These are phyloP conservation scores for Loris lydekkerianus DNA, from an alignment of 2,797 vertebrate species.

Conservation along the genomic window DNA sequence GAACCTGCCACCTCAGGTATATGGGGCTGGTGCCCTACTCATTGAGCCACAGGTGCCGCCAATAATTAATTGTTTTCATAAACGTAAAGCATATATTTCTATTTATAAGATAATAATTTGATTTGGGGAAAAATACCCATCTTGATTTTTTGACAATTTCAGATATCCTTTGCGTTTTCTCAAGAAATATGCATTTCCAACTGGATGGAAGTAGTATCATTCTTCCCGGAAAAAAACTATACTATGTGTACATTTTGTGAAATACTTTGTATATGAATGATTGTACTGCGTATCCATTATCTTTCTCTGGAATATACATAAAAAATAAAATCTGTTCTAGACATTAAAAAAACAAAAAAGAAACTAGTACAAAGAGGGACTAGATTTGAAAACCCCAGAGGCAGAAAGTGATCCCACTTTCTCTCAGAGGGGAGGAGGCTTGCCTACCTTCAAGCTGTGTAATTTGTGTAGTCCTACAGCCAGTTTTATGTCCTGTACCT, in stretches of 20 bases:
- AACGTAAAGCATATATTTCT: neutral
- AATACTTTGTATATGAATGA: neutral
- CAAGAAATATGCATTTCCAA: neutral
- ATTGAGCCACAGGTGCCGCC: no score
- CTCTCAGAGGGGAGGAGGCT: neutral
- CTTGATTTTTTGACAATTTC: neutral
- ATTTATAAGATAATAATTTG: slow-evolving; percentile 12
- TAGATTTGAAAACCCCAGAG: neutral
- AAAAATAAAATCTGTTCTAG: neutral
- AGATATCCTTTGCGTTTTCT: neutral
- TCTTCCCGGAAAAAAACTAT: neutral
- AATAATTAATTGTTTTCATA: neutral
- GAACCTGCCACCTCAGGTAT: no score
- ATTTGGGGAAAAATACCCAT: neutral
- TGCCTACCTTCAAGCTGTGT: neutral
- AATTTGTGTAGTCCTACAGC: neutral
- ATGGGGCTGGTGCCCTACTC: no score
- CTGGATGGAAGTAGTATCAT: neutral
- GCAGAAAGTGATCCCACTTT: neutral
- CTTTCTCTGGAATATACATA: neutral
- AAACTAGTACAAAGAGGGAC: neutral
- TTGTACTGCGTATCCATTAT: neutral
- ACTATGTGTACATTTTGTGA: neutral
- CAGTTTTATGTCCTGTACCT: neutral
- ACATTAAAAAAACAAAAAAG: neutral